phyloP scores from a whole-genome alignment of 2,797 vertebrate genomes.

The Synanceia verrucosa region DNA sequence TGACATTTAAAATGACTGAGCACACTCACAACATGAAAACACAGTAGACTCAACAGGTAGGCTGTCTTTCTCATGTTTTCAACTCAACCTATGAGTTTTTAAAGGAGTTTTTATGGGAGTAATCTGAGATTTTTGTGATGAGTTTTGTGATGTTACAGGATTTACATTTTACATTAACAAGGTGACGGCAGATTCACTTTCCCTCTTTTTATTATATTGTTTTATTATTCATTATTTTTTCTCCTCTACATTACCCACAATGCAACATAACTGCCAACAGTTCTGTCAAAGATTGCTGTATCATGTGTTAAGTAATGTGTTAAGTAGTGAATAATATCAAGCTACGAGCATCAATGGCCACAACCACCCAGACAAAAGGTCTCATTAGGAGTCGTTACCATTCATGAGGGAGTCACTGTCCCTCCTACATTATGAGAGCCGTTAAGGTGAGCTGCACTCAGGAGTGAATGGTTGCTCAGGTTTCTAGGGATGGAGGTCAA shows the following conservation, averaged over 20 bases:
- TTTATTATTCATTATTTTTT: background rate
- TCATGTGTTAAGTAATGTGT: background rate
- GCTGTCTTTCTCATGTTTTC: background rate
- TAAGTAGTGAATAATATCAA: too few relatives aligned
- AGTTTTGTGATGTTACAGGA: background rate
- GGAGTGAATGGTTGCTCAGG: too few relatives aligned
- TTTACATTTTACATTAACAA: background rate
- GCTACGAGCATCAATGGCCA: too few relatives aligned
- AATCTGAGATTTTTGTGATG: background rate
- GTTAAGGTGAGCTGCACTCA: too few relatives aligned
- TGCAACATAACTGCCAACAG: background rate
- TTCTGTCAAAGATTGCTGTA: background rate
- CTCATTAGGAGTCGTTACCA: too few relatives aligned
- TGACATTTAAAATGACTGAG: slow-evolving; percentile 37
- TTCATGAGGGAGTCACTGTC: too few relatives aligned
- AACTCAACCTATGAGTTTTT: background rate
- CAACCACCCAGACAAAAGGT: too few relatives aligned
- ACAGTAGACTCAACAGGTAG: background rate
- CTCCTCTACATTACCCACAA: background rate
- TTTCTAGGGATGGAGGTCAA: too few relatives aligned
- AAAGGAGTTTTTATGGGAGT: background rate
- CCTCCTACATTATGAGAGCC: too few relatives aligned
- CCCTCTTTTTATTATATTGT: background rate
- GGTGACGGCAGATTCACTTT: background rate
- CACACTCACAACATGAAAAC: background rate